These are phyloP conservation scores for Lycia hirtaria DNA, from an alignment of 2,888 invertebrate species.

Conservation along the genomic window DNA sequence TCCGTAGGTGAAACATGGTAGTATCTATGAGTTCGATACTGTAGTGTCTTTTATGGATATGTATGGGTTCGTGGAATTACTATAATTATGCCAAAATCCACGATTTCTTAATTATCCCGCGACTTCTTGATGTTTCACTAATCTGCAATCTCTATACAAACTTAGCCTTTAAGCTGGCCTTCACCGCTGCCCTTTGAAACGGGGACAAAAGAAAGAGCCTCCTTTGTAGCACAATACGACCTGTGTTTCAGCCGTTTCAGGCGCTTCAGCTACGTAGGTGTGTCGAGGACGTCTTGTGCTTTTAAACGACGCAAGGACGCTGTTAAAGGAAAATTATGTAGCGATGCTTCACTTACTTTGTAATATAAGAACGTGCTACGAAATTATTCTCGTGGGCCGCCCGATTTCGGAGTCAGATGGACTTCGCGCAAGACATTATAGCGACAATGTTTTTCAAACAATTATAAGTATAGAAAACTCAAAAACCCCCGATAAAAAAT, in stretches of 20 bases:
- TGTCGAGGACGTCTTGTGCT: slow-evolving; percentile 40
- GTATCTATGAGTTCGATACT: too few species aligned
- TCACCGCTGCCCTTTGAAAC: slow-evolving; percentile 68
- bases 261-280: slow-evolving; percentile 28
- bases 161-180: slow-evolving; percentile 62
- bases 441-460: not conserved
- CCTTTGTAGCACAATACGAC: slow-evolving; percentile 59
- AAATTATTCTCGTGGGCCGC: not conserved
- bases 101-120: not conserved
- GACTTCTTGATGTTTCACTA: slow-evolving; percentile 51
- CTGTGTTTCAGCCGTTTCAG: slow-evolving; percentile 32
- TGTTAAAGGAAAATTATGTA: slow-evolving; percentile 28
- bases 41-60: too few species aligned
- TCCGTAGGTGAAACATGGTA: too few species aligned
- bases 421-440: not conserved
- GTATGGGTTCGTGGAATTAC: too few species aligned
- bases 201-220: slow-evolving; percentile 68
- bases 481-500: too few species aligned
- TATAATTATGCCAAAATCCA: too few species aligned
- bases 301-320: slow-evolving; percentile 27
- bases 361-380: slow-evolving; percentile 15
- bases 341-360: slow-evolving; percentile 18
- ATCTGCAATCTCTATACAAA: slow-evolving; percentile 68
- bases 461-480: too few species aligned
- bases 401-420: not conserved